Percentiles rank a stretch among this genome's conserved stretches.
Evolutionary conservation across 2,888 invertebrate species (phyloP).

Genomic region (Amphimallon solstitiale): DNA sequence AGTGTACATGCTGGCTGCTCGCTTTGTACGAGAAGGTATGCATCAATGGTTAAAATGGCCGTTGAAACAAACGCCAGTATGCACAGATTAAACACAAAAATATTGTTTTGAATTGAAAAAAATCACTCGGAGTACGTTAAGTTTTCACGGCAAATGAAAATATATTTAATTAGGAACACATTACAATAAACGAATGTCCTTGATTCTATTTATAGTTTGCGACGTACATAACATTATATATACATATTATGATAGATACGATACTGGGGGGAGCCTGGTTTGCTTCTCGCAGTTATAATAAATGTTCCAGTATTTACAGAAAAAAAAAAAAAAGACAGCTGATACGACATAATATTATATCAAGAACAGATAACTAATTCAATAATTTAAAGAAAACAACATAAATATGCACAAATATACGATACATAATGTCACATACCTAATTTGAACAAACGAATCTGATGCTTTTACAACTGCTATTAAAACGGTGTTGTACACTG

Average conservation of each 20-base stretch:
- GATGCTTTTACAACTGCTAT: conserved; percentile 17
- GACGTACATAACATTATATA: conserved; percentile 24
- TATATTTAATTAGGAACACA: conserved; percentile 34
- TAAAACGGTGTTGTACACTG: conserved; percentile 24
- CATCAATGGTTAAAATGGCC: conserved; percentile 17
- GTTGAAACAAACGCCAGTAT: background rate
- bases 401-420: background rate
- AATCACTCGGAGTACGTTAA: conserved; percentile 2
- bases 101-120: background rate
- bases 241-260: conserved; percentile 9
- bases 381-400: background rate
- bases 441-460: background rate
- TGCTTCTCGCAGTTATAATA: background rate
- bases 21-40: conserved; percentile 2
- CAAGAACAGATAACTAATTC: background rate
- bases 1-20: background rate
- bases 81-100: conserved; percentile 17
- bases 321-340: background rate
- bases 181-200: conserved; percentile 39
- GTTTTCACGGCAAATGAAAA: conserved; percentile 24
- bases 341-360: background rate
- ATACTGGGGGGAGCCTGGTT: background rate
- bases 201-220: conserved; percentile 40
- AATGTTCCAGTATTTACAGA: background rate
- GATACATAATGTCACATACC: conserved; percentile 4